These are phyloP conservation scores for Fistularia tabacaria DNA, from an alignment of 2,797 vertebrate genomes.

Conservation along the genomic window DNA sequence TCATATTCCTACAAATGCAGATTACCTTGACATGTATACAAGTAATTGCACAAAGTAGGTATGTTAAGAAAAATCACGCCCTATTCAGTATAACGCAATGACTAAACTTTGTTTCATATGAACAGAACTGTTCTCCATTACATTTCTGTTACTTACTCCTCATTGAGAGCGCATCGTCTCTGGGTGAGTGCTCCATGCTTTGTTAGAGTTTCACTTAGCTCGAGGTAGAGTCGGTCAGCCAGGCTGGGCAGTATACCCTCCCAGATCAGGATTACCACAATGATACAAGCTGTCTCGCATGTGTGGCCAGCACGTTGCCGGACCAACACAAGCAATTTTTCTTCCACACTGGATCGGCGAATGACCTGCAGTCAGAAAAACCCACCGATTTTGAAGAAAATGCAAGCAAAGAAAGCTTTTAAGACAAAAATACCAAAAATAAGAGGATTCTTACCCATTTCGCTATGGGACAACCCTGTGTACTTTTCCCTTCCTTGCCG, in stretches of 20 bases:
- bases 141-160: conserved; percentile 83
- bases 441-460: conserved; percentile 88
- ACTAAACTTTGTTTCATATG: no score
- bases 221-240: conserved; percentile 87
- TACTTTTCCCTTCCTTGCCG: conserved; percentile 98
- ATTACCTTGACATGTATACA: no score
- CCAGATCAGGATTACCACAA: conserved; percentile 94
- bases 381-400: neutral
- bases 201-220: conserved; percentile 85
- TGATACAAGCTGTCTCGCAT: conserved; percentile 87
- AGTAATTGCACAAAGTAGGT: no score
- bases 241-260: conserved; percentile 85
- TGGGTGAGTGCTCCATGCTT: conserved; percentile 89
- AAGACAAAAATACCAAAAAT: neutral
- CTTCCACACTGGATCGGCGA: conserved; percentile 83
- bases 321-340: conserved; percentile 94
- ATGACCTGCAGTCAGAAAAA: conserved; percentile 81
- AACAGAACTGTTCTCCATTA: no score
- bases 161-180: conserved; percentile 92
- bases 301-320: conserved; percentile 87
- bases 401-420: neutral
- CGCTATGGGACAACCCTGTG: conserved; percentile 97
- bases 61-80: no score
- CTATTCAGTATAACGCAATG: no score
- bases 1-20: neutral